Conservation (phyloP, 2,113 vertebrate species). For the Elephantulus edwardii region DNA sequence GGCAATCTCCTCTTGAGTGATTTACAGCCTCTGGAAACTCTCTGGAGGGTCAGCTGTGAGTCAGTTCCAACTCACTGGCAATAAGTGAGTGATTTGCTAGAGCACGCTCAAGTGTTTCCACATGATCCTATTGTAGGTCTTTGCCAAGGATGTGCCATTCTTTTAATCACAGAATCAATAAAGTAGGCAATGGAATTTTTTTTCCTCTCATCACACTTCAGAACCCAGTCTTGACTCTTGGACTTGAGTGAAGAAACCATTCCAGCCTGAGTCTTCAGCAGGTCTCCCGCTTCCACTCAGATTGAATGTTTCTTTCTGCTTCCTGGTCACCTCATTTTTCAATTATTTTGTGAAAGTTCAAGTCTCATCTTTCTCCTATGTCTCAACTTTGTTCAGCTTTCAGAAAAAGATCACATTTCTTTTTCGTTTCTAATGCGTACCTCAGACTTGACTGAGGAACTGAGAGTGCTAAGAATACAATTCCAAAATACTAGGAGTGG, state of each 20-base stretch:
- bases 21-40: no score
- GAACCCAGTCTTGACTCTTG: background rate
- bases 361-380: background rate
- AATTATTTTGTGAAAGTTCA: conserved; percentile 28
- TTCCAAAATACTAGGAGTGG: conserved; percentile 8
- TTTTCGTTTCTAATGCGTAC: background rate
- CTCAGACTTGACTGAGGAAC: conserved; percentile 14
- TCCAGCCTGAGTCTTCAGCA: background rate
- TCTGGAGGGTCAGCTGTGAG: no score
- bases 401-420: background rate
- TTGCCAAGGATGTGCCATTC: background rate
- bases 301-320: conserved; percentile 24
- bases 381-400: background rate
- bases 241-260: background rate
- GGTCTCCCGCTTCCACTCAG: background rate
- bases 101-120: conserved; percentile 49
- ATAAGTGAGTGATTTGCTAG: no score
- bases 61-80: no score
- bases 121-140: conserved; percentile 13
- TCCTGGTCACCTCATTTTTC: background rate
- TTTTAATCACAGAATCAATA: background rate
- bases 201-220: conserved; percentile 41
- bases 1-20: no score
- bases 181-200: conserved; percentile 41
- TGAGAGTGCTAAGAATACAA: background rate